phyloP scores from a whole-genome alignment of 2,797 vertebrate genomes.

The Kryptolebias ocellatus region DNA sequence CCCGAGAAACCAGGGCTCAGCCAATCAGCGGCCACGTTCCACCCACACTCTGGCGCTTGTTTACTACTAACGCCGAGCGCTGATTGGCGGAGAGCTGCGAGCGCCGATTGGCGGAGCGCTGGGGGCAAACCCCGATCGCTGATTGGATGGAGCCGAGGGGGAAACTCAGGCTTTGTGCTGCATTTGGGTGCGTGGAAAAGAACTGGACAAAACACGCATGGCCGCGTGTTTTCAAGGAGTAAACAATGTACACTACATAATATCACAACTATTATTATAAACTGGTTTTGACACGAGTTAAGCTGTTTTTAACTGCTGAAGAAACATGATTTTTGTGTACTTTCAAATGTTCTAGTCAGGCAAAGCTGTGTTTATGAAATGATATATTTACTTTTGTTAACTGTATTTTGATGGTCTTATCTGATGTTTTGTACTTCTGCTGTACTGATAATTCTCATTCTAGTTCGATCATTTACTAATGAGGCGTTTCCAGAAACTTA shows the following conservation, averaged over 20 bases:
- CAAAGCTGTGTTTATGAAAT: no score
- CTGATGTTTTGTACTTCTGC: no score
- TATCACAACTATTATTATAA: no score
- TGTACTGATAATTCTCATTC: no score
- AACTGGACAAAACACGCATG: slow-evolving; percentile 10
- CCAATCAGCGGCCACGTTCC: slow-evolving; percentile 72
- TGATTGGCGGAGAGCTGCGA: slow-evolving; percentile 62
- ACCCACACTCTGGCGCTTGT: slow-evolving; percentile 70
- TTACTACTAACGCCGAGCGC: slow-evolving; percentile 69
- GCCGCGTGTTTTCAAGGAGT: not conserved
- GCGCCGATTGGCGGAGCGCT: slow-evolving; percentile 63
- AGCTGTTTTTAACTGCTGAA: no score
- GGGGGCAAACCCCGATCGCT: not conserved
- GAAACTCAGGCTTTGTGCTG: slow-evolving; percentile 55
- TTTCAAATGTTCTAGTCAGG: no score
- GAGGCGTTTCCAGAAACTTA: no score
- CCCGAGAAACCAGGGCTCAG: slow-evolving; percentile 18
- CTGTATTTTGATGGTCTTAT: not conserved
- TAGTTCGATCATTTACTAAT: no score
- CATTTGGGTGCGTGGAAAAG: slow-evolving; percentile 20
- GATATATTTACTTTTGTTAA: not conserved
- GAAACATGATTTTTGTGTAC: no score
- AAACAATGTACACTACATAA: slow-evolving; percentile 7
- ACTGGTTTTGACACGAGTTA: no score
- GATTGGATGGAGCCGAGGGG: not conserved